Percentiles rank a stretch among this genome's conserved stretches.
Evolutionary conservation across 2,113 vertebrate genomes (phyloP).

Genomic region (Chloroceryle aenea): DNA sequence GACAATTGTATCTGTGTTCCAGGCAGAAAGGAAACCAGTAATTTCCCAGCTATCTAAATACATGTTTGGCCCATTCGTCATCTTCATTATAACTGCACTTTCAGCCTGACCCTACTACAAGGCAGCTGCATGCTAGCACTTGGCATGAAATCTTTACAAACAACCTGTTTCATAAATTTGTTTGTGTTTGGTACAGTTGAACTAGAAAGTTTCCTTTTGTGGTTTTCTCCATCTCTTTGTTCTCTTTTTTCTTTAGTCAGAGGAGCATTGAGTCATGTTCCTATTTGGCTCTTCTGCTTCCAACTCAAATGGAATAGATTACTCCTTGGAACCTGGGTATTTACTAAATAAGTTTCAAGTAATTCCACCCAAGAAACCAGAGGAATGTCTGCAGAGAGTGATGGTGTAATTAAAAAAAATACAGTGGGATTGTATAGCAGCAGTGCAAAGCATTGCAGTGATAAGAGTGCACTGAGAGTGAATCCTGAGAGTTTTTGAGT

Average conservation of each 20-base stretch:
- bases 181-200: background rate
- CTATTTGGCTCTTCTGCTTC: background rate
- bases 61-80: background rate
- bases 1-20: background rate
- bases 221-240: background rate
- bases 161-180: background rate
- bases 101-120: background rate
- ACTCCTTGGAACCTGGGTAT: background rate
- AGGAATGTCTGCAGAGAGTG: constrained; percentile 11
- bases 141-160: background rate
- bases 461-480: background rate
- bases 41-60: background rate
- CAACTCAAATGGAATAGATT: background rate
- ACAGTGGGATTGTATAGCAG: background rate
- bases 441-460: background rate
- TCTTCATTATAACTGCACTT: background rate
- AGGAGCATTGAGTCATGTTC: background rate
- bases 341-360: background rate
- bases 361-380: background rate
- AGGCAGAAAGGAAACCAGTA: background rate
- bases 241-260: background rate
- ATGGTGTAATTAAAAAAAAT: background rate
- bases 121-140: background rate
- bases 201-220: background rate
- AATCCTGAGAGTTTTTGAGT: background rate